Base-by-base conservation (phyloP, 2,888 invertebrate genomes). In the Argyra leucocephala region DNA sequence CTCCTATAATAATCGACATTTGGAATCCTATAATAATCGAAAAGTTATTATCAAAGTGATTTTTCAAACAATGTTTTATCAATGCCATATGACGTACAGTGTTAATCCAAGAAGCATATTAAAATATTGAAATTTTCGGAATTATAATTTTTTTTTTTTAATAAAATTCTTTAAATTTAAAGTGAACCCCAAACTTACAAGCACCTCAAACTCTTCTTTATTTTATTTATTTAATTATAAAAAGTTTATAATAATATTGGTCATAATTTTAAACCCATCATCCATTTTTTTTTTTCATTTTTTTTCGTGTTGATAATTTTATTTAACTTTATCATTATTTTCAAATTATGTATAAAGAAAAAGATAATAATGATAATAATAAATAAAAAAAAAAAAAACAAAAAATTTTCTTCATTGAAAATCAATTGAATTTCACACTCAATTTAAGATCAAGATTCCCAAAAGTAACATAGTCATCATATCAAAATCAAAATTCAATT, bases 381-480 rank as follows among this genome's bases (percentile, higher is more conserved):
- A 15, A 9, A 48, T 18, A 15, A 48, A n/a, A 18, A 15, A 48
- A 48, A 9, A 48, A 9, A 48, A 15, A 48, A 48, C 48, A 2
- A 9, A 48, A 31, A 12, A 18, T 48, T 48, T 48, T 15, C 12
- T 18, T 18, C 48, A 48, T 48, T 48, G 48, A 48, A 48, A 48
- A 48, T 48, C 48, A 48, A 48, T 48, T 15, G 48, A 48, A 48
- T 48, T 48, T 48, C 48, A 48, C 48, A 48, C 48, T 48, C 48
- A 48, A 48, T 48, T 48, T 48, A 48, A n/a, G 15, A 48, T 48
- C 48, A 59, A 12, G 5, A 59, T 59, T 59, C 59, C 59, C 59
- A 59, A 59, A 59, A 59, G 59, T 59, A 22, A 59, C 23, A 59
- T 59, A 23, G 18, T 23, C 12, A 23, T 59, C 23, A 59, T 59